Percentiles rank a stretch among this genome's conserved stretches.
Conservation (phyloP, 2,797 vertebrate species). For the Peromyscus attwateri region DNA sequence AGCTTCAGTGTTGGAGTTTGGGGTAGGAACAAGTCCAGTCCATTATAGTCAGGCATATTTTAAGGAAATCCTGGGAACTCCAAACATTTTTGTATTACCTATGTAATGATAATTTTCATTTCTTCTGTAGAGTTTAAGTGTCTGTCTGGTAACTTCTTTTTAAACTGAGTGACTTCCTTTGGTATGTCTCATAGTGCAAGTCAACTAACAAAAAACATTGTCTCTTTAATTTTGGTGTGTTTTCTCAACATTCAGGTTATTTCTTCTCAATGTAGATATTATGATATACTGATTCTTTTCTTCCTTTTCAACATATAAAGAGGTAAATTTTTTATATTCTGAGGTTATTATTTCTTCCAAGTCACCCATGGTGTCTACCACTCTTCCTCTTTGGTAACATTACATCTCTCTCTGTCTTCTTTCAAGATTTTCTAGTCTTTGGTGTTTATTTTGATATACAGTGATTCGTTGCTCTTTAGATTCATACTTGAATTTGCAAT, state of each 20-base stretch:
- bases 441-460: neutral
- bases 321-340: neutral
- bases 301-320: neutral
- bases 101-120: neutral
- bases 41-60: neutral
- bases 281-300: neutral
- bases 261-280: conserved; percentile 46
- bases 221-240: neutral
- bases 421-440: conserved; percentile 3
- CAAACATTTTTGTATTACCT: neutral
- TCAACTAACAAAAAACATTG: neutral
- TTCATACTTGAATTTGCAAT: neutral
- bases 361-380: neutral
- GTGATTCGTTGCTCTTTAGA: neutral
- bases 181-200: neutral
- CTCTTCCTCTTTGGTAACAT: neutral
- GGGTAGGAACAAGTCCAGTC: neutral
- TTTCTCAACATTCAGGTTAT: neutral
- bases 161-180: neutral
- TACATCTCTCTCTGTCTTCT: neutral
- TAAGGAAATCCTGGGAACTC: conserved; percentile 13
- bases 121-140: conserved; percentile 21
- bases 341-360: neutral
- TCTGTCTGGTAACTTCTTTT: neutral
- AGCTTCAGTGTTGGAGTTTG: neutral